phyloP scores from a whole-genome alignment of 2,797 vertebrate species.

The Peromyscus eremicus region DNA sequence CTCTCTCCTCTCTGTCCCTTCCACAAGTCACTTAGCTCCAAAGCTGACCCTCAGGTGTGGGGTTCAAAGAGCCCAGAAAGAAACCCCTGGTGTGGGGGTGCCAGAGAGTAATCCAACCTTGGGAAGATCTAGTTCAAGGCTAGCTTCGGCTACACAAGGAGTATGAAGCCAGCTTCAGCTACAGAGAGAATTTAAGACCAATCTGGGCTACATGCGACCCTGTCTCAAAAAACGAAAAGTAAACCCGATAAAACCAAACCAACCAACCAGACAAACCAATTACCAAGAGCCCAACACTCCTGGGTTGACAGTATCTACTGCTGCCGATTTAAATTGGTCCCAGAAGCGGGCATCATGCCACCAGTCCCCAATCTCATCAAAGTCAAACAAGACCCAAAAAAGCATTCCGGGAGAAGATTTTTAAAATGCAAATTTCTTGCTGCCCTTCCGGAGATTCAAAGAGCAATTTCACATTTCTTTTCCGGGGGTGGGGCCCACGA shows the following conservation, averaged over 20 bases:
- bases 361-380: neutral
- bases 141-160: neutral
- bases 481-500: neutral
- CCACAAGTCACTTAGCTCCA: neutral
- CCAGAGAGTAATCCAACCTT: neutral
- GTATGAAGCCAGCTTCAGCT: neutral
- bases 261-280: neutral
- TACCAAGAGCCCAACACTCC: neutral
- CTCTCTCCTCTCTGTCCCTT: neutral
- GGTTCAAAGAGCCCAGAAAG: neutral
- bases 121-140: neutral
- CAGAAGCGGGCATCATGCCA: neutral
- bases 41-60: neutral
- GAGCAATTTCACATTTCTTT: conserved; percentile 37
- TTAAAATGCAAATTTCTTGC: conserved; percentile 40
- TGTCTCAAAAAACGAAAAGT: neutral
- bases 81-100: neutral
- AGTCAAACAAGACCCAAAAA: neutral
- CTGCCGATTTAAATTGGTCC: neutral
- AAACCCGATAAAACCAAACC: neutral
- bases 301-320: neutral
- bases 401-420: neutral
- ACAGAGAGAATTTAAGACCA: neutral
- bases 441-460: conserved; percentile 40
- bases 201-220: neutral